Percentiles rank a stretch among this genome's conserved stretches.
Conservation (phyloP, 2,113 vertebrate genomes). For the Daubentonia madagascariensis region DNA sequence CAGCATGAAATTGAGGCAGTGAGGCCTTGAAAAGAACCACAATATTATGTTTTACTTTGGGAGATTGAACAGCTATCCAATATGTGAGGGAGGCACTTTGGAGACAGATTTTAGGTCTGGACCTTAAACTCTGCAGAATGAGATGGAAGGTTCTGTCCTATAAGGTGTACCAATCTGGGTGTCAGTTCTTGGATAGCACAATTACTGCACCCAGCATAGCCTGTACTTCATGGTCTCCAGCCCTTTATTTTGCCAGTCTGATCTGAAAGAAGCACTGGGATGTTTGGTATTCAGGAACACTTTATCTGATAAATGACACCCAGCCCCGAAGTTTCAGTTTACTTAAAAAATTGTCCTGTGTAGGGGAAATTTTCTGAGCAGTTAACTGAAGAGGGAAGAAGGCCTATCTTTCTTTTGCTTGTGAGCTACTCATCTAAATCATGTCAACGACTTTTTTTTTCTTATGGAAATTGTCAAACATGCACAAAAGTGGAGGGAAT, state of each 20-base stretch:
- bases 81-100: slow-evolving; percentile 28
- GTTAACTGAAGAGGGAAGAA: not conserved
- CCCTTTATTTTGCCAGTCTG: not conserved
- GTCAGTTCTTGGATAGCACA: not conserved
- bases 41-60: slow-evolving; percentile 46
- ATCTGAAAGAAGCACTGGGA: not conserved
- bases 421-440: not conserved
- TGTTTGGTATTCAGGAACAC: not conserved
- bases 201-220: not conserved
- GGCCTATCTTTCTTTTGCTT: not conserved
- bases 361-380: not conserved
- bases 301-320: not conserved
- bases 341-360: not conserved
- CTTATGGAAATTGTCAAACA: not conserved
- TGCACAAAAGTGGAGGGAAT: not conserved
- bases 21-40: slow-evolving; percentile 27
- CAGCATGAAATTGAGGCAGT: slow-evolving; percentile 2
- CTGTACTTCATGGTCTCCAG: not conserved
- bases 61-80: slow-evolving; percentile 50
- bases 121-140: not conserved
- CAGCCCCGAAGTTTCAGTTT: not conserved
- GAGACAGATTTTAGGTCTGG: not conserved
- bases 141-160: slow-evolving; percentile 8
- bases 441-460: not conserved
- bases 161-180: not conserved